These are phyloP conservation scores for Amia ocellicauda DNA, from an alignment of 2,113 vertebrate species.

Conservation along the genomic window DNA sequence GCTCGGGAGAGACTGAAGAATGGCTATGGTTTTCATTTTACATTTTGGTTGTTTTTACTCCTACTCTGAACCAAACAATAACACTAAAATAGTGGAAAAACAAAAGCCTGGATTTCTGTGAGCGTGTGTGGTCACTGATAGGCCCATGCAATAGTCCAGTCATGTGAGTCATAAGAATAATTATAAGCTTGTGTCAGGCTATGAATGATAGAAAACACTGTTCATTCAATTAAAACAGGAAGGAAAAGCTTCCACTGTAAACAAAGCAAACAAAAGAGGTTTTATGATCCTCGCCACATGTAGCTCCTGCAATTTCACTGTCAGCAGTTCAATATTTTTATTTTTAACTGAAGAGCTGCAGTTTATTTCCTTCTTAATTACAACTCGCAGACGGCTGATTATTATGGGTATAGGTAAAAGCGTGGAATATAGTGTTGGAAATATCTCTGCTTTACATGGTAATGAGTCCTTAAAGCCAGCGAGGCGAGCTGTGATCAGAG, in stretches of 20 bases:
- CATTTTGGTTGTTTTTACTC: too few species aligned
- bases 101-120: too few species aligned
- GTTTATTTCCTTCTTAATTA: not conserved
- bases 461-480: not conserved
- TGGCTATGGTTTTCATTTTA: too few species aligned
- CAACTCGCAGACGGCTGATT: not conserved
- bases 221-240: slow-evolving; percentile 4
- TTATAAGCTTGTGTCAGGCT: not conserved
- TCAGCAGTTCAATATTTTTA: slow-evolving; percentile 1
- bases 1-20: too few species aligned
- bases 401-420: not conserved
- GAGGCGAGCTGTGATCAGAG: too few species aligned
- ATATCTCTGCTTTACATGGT: not conserved
- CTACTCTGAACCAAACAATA: too few species aligned
- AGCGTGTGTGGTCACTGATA: too few species aligned
- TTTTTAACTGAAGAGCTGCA: not conserved
- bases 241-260: not conserved
- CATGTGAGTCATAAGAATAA: not conserved
- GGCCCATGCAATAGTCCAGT: not conserved
- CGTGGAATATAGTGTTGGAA: not conserved
- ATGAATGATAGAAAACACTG: slow-evolving; percentile 2
- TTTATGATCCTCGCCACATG: not conserved
- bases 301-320: not conserved
- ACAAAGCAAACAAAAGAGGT: slow-evolving; percentile 2
- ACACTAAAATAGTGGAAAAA: too few species aligned